Base-by-base conservation (phyloP, 2,113 vertebrate species). In the Sitta europaea region DNA sequence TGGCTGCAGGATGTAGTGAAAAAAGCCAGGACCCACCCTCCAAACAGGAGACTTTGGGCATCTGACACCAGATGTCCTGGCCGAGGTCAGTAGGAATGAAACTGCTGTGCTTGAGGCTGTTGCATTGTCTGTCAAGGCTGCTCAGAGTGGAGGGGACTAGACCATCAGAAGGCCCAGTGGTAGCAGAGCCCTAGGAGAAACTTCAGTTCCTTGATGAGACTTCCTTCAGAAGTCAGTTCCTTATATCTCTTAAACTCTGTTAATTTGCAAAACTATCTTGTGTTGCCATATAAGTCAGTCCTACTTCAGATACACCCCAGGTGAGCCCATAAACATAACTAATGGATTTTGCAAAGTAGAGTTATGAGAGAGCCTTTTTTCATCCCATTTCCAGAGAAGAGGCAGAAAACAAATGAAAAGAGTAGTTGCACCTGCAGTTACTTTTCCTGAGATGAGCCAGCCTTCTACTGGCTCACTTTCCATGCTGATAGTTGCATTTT, bases 361-460 rank as follows among this genome's bases (percentile, higher is more conserved):
- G 11, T 54, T 51, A 47, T 24, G 59, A 89, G 59, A 89, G 85
- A 74, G 43, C 36, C 33, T 47, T 70, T 63, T 54, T 74, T 48
- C 35, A 62, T 87, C 35, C 12, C 6, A 2, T 85, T 94, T 88
- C 11, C n/a, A 78, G 53, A 36, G 74, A n/a, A 85, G 72, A 70
- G 35, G 43, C 36, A 74, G 59, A 59, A 78, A 70, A 73, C 51
- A 91, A 88, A 65, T 59, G 22, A 55, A 75, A 74, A 58, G 73
- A 77, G 53, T 38, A 78, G 70, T 20, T 84, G 65, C 54, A 92
- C 78, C 78, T 96, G 87, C 78, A 87, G 50, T 54, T 92, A 11
- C 40, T 71, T 81, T 54, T 86, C 42, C 67, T 76, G 74, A 78
- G 70, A 85, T 70, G 61, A 65, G 24, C 73, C 65, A 72, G n/a